These are phyloP conservation scores for Philotrypesis tridentata DNA, from an alignment of 1,140 invertebrate genomes.

Conservation along the genomic window DNA sequence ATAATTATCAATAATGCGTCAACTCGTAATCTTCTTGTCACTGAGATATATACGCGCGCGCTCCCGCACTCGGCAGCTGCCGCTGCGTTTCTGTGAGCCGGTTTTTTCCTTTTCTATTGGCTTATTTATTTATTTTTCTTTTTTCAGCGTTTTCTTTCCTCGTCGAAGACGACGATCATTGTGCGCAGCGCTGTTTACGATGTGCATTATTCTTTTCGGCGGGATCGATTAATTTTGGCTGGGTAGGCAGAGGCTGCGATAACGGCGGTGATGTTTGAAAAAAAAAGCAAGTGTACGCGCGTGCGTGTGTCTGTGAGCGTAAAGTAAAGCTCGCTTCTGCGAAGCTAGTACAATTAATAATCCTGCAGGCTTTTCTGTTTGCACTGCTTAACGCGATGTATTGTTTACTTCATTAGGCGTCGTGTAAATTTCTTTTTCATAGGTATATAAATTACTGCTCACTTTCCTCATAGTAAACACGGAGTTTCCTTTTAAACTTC, in stretches of 20 bases:
- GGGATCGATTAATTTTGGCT: background rate
- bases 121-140: background rate
- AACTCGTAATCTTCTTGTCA: conserved; percentile 42
- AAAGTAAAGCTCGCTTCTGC: background rate
- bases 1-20: conserved; percentile 44
- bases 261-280: background rate
- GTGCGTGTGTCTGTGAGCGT: no score
- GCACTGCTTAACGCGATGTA: background rate
- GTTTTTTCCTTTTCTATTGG: background rate
- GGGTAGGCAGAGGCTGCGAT: background rate
- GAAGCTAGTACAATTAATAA: background rate
- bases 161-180: background rate
- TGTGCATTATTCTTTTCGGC: background rate
- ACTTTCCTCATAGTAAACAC: no score
- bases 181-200: background rate
- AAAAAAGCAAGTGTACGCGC: no score
- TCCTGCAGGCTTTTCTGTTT: background rate
- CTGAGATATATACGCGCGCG: background rate
- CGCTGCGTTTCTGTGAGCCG: no score
- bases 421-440: background rate
- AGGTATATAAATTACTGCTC: background rate
- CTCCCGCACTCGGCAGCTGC: background rate
- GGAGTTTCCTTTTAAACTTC: no score
- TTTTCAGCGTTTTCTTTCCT: no score
- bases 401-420: background rate